Evolutionary conservation across 2,888 invertebrate genomes (phyloP).

Genomic region (Pristionchus mayeri): DNA sequence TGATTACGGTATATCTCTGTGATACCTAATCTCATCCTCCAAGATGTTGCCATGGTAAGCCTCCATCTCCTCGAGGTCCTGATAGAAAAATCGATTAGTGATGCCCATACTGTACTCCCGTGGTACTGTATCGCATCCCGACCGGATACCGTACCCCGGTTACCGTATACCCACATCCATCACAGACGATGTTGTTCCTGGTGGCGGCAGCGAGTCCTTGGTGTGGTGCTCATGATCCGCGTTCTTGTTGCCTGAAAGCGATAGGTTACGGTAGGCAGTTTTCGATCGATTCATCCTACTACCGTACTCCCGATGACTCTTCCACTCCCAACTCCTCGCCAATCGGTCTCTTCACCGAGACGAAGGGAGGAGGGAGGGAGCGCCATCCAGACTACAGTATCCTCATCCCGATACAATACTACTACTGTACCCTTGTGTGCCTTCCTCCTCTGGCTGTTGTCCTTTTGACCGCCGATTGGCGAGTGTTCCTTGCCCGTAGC

Average conservation of each 20-base stretch:
- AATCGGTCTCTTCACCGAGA: no score
- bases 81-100: background rate
- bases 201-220: background rate
- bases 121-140: background rate
- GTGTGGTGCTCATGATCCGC: background rate
- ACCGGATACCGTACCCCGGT: background rate
- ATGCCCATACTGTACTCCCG: background rate
- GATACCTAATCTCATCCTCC: conserved; percentile 30
- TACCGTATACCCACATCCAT: background rate
- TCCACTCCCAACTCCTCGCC: no score
- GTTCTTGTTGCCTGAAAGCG: background rate
- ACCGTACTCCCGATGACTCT: no score
- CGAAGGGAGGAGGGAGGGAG: no score
- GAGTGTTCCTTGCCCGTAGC: background rate
- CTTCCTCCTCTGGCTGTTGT: background rate
- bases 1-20: background rate
- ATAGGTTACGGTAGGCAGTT: background rate
- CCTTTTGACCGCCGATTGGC: background rate
- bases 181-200: background rate
- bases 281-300: no score
- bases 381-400: no score
- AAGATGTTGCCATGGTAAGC: conserved; percentile 37
- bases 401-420: no score
- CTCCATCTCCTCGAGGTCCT: conserved; percentile 43
- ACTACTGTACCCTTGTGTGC: background rate